Evolutionary conservation across 1,140 invertebrate species (phyloP), one percentile per base, ranked within the genome.

Genomic region (Pseudomyrmex sp.): DNA sequence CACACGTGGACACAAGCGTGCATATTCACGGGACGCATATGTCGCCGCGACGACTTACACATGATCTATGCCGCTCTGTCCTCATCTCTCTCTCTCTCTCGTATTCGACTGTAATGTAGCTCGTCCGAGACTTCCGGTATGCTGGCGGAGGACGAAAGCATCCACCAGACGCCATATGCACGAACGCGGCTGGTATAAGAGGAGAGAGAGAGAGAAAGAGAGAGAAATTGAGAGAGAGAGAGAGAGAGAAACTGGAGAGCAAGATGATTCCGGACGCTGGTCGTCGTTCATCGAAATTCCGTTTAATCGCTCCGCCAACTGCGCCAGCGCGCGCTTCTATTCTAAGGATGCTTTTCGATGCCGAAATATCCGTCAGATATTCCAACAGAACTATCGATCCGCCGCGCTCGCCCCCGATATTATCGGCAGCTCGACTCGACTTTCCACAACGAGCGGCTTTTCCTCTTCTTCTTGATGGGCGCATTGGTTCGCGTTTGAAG

Each of bases 231-330:
- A 18, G 18, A 26, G 2, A 35, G 66, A 26, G 23, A 12, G 13
- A 56, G 26, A 72, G 52, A 58, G 26, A 26, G 15, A 48, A 46
- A 13, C 18, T 56, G 9, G 18, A 63, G 44, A 23, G 35, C 35
- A 52, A 59, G 56, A 65, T 59, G 73, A 89, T 73, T 89, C 79
- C 80, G 63, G 20, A 73, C 26, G 69, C 59, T 54, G 26, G 62
- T 85, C 62, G 74, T 83, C 62, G 79, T 85, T 75, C 75, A 87
- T 85, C 69, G 79, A 83, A 86, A 89, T 88, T 88, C 63, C 48
- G 63, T 88, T 88, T 88, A 89, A 89, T 89, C 79, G 86, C 23
- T 63, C 74, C 56, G 23, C 46, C 62, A 74, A 68, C 58, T 82
- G 69, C 66, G 54, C 44, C 76, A 59, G 54, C 23, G 66, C 44